Base-by-base conservation (phyloP, 2,113 vertebrate species). In the Orcinus orca region DNA sequence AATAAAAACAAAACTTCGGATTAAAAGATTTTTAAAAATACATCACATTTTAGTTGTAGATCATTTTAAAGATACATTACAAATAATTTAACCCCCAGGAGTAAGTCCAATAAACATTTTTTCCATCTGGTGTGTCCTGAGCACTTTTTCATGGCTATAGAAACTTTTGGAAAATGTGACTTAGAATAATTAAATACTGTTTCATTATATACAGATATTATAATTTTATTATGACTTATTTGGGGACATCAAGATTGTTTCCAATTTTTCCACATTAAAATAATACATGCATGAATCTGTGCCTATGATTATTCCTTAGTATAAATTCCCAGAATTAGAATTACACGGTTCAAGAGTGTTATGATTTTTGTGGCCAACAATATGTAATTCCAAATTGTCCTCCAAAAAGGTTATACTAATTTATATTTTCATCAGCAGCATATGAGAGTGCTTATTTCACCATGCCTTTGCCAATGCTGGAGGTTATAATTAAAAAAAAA, bases 321-420 rank as follows among this genome's bases (percentile, higher is more conserved):
- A 73, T 92, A 88, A 79, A 85, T 96, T 92, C 38, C 58, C 67
- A 90, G 67, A 86, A 86, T 95, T 88, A 84, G 55, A 96, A 84
- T 93, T 63, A 86, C 6, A 60, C 67, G 50, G 31, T 88, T 63
- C 88, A 73, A 50, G 50, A 67, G 25, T 60, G 2, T 41, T 41
- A 73, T 2, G 18, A 55, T 89, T 89, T 94, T 92, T 94, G 41
- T 85, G 63, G n/a, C 31, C 47, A 89, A 44, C 62, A 33, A 82
- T 62, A 71, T 70, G 10, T 70, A 93, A 86, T 93, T 93, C 80
- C 31, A 95, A 62, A 90, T 90, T 95, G n/a, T 38, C n/a, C 31
- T 76, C 29, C n/a, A 25, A 25, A 86, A 86, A 47, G 36, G 11
- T 73, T 90, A 31, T 50, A 33, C 23, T 80, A 60, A 95, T 92